Evolutionary conservation across 2,797 vertebrate genomes (phyloP).

Genomic region (Labroides dimidiatus): DNA sequence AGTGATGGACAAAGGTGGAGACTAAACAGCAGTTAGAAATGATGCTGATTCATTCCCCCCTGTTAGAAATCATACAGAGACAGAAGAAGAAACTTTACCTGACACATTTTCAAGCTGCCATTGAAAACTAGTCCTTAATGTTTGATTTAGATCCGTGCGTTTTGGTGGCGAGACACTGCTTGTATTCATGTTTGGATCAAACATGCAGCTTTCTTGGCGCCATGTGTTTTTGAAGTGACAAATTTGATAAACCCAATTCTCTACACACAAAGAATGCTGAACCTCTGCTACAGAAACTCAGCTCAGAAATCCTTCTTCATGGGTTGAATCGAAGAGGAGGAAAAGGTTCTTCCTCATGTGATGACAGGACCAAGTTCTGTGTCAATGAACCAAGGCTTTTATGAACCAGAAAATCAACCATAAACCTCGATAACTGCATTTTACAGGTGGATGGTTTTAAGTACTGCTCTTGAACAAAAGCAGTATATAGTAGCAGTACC

Average conservation of each 20-base stretch:
- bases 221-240: background rate
- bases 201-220: background rate
- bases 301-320: background rate
- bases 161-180: background rate
- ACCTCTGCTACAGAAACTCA: slow-evolving; percentile 5
- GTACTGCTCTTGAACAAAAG: no score
- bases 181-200: background rate
- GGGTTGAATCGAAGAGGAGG: no score
- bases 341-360: no score
- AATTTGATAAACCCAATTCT: background rate
- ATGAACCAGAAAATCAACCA: no score
- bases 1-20: slow-evolving; percentile 22
- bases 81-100: background rate
- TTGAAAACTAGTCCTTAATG: background rate
- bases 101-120: background rate
- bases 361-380: no score
- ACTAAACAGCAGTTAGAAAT: slow-evolving; percentile 2
- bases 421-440: no score
- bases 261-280: background rate
- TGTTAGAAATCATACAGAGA: background rate
- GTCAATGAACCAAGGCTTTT: no score
- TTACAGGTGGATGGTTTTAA: no score
- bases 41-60: slow-evolving; percentile 14
- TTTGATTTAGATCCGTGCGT: background rate
- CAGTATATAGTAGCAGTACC: no score